A percentile compares a stretch with the other conserved stretches of the same genome.
Conservation (phyloP, 2,888 invertebrate genomes). For the Luperina nickerlii region DNA sequence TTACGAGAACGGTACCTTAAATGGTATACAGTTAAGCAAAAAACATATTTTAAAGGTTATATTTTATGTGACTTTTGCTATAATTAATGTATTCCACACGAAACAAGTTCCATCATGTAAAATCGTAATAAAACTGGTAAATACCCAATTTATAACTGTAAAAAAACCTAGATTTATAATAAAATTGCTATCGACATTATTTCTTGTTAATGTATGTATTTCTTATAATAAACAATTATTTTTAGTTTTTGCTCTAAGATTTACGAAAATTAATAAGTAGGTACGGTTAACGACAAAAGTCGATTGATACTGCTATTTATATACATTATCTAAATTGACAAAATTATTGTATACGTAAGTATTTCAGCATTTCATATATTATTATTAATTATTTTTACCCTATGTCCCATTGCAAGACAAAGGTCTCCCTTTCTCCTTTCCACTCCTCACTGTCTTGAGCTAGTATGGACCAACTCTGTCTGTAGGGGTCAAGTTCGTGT, state of each 20-base stretch:
- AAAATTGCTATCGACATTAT: not conserved
- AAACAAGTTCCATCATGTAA: not conserved
- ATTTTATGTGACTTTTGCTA: not conserved
- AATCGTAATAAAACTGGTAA: constrained; percentile 8
- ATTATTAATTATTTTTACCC: too few species aligned
- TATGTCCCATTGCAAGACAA: too few species aligned
- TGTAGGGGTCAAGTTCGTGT: too few species aligned
- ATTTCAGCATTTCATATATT: not conserved
- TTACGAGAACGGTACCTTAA: constrained; percentile 13
- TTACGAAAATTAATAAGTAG: not conserved
- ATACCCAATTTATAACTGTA: not conserved
- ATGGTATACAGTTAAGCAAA: not conserved
- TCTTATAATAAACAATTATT: constrained; percentile 1
- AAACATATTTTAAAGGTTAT: not conserved
- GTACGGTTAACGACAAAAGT: not conserved
- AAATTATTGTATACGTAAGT: not conserved
- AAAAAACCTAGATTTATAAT: not conserved
- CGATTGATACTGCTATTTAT: not conserved
- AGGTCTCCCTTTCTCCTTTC: too few species aligned
- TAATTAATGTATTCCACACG: not conserved
- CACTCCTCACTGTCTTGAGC: too few species aligned
- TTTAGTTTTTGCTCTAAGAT: constrained; percentile 5
- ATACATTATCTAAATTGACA: not conserved
- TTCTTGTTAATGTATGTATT: constrained; percentile 16
- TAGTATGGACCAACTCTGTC: too few species aligned